Base-by-base conservation (phyloP, 1,140 invertebrate genomes). In the Parapsyche elsis region DNA sequence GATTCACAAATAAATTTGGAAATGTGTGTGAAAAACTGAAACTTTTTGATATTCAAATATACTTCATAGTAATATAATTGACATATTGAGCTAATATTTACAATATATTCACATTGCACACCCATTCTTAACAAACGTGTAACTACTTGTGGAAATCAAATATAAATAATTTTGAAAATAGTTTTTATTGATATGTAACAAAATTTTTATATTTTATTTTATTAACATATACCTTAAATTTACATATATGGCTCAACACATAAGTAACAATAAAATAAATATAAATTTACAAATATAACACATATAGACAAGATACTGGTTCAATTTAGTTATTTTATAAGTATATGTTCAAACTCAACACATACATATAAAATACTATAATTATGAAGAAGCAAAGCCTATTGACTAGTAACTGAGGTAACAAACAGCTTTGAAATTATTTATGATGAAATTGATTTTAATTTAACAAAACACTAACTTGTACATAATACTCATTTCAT, bases 11-110 rank as follows among this genome's bases (percentile, higher is more conserved):
- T 38, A 4, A 38, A 38, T 7, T 38, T 38, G 30, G 7, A 38
- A 38, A 38, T 38, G 30, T 38, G 7, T 38, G 1, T 38, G n/a
- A n/a, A n/a, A n/a, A 38, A 38, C 7, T 38, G 7, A 38, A 38
- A 38, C 7, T 38, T 38, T 38, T 7, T 38, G 30, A 38, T 38
- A 38, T 38, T 38, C 30, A 38, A 38, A 38, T 38, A 7, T 38
- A 38, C 1, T 38, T 7, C 2, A 4, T 38, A 38, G 30, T 38
- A 38, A 38, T 38, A 38, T 67, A 67, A 67, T 67, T 67, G 64
- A 67, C 64, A 67, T 67, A 67, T 67, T 67, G 64, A 67, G 64
- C 64, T 67, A 67, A 67, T 67, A 67, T 67, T 24, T 67, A 67
- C 64, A 67, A 12, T 61, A 67, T 67, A 67, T 26, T 26, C 24